A percentile compares a stretch with the other conserved stretches of the same genome.
Conservation (phyloP, 2,888 invertebrate species). For the Ennomos erosarius region DNA sequence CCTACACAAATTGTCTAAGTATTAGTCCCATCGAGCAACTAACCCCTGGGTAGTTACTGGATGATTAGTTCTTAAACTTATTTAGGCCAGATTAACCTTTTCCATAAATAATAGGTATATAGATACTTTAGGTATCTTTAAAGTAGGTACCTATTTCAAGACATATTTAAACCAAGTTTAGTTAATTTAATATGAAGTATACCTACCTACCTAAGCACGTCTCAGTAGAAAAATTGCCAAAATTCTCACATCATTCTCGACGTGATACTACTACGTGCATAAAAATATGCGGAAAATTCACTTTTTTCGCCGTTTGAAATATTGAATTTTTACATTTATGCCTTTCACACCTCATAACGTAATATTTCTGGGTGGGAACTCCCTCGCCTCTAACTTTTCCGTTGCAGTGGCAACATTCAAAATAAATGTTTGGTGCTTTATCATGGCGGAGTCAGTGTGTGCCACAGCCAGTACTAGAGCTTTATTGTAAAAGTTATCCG, state of each 20-base stretch:
- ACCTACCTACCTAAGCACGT: too few relatives aligned
- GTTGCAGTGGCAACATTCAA: conserved; percentile 79
- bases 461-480: conserved; percentile 47
- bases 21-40: too few relatives aligned
- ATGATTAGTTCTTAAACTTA: too few relatives aligned
- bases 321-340: conserved; percentile 85
- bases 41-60: too few relatives aligned
- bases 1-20: too few relatives aligned
- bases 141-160: too few relatives aligned
- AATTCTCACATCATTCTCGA: conserved; percentile 48
- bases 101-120: too few relatives aligned
- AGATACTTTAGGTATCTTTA: too few relatives aligned
- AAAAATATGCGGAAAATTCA: conserved; percentile 71
- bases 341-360: conserved; percentile 85
- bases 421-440: conserved; percentile 83
- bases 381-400: conserved; percentile 75
- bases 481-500: conserved; percentile 48
- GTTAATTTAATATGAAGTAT: too few relatives aligned
- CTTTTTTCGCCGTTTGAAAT: conserved; percentile 73
- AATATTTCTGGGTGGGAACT: conserved; percentile 77
- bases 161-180: too few relatives aligned
- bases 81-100: too few relatives aligned
- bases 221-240: conserved; percentile 21
- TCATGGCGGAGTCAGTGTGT: conserved; percentile 64
- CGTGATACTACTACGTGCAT: conserved; percentile 67